Evolutionary conservation across 1,140 invertebrate species (phyloP).

Genomic region (Heliconius melpomene): DNA sequence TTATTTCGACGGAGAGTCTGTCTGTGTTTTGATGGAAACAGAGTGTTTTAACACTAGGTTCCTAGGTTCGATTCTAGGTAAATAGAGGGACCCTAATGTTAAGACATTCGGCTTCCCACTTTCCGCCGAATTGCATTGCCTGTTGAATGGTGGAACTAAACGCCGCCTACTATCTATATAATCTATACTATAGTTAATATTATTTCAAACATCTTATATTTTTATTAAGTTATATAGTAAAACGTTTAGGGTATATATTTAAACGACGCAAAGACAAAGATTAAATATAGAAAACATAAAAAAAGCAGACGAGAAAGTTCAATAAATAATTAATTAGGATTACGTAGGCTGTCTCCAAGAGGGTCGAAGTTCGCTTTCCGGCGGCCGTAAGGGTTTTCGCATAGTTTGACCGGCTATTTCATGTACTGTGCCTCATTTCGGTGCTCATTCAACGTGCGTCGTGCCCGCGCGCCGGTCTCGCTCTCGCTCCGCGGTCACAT

Average conservation of each 20-base stretch:
- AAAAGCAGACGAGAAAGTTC: background rate
- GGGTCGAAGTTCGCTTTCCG: slow-evolving; percentile 63
- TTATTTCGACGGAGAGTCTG: too few species aligned
- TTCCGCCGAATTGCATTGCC: too few species aligned
- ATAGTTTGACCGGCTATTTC: slow-evolving; percentile 77
- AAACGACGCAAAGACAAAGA: background rate
- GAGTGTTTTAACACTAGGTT: too few species aligned
- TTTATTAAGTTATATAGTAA: too few species aligned
- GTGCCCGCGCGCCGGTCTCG: slow-evolving; percentile 73
- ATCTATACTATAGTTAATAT: too few species aligned
- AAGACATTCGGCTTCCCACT: too few species aligned
- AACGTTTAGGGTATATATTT: background rate
- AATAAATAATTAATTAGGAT: background rate
- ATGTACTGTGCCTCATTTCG: slow-evolving; percentile 74
- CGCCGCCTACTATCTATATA: too few species aligned
- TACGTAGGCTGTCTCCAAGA: slow-evolving; percentile 52
- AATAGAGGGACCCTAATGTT: too few species aligned
- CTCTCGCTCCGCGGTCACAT: slow-evolving; percentile 64
- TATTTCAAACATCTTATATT: too few species aligned
- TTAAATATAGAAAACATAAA: slow-evolving; percentile 11
- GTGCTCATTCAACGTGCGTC: slow-evolving; percentile 75
- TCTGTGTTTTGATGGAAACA: too few species aligned
- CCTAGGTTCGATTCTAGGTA: too few species aligned
- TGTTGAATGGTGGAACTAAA: too few species aligned
- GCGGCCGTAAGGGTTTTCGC: slow-evolving; percentile 77